These are phyloP conservation scores for Catharus ustulatus DNA, from an alignment of 2,797 vertebrate genomes.

Conservation along the genomic window DNA sequence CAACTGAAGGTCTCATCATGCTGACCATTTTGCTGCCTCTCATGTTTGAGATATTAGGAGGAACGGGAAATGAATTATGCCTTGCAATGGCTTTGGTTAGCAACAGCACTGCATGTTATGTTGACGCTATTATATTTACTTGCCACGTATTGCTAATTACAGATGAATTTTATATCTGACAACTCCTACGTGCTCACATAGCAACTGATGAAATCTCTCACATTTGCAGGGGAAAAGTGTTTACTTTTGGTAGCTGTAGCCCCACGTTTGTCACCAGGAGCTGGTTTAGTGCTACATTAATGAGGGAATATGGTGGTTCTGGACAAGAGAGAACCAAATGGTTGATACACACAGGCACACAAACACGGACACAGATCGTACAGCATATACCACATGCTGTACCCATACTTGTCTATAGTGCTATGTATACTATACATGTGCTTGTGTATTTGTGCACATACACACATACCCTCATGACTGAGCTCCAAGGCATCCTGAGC, in stretches of 20 bases:
- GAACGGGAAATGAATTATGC: not conserved
- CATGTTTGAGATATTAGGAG: not conserved
- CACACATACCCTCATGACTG: not conserved
- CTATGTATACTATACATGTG: not conserved
- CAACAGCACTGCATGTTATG: not conserved
- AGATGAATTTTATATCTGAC: not conserved
- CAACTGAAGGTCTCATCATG: not conserved
- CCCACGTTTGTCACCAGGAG: not conserved
- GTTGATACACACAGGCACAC: fast-evolving
- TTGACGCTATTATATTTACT: not conserved
- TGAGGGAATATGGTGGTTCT: not conserved
- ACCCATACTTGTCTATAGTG: not conserved
- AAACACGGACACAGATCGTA: fast-evolving
- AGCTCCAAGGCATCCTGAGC: not conserved
- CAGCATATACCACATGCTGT: not conserved
- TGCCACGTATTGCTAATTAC: not conserved
- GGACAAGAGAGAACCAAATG: not conserved
- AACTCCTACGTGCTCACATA: not conserved
- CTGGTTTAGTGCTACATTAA: not conserved
- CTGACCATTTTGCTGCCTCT: not conserved
- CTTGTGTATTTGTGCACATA: not conserved
- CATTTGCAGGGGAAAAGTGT: not conserved
- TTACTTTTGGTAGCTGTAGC: not conserved
- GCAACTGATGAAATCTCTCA: not conserved
- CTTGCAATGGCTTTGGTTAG: not conserved